phyloP scores from a whole-genome alignment of 2,797 vertebrate genomes.

The Sphenodon punctatus region DNA sequence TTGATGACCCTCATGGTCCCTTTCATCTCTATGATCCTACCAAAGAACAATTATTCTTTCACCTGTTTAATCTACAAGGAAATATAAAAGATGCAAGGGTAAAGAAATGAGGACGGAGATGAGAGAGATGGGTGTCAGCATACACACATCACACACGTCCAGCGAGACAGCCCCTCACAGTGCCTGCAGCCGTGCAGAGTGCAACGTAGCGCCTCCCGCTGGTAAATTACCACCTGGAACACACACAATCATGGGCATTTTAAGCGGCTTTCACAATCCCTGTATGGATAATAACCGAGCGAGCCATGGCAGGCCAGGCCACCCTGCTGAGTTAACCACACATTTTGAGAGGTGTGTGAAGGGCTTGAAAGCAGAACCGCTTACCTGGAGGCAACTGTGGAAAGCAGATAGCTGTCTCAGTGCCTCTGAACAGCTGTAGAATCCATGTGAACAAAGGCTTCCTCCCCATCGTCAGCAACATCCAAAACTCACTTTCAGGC shows the following conservation, averaged over 20 bases:
- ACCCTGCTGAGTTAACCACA: slow-evolving; percentile 46
- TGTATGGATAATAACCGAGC: slow-evolving; percentile 36
- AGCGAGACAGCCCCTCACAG: fast-evolving
- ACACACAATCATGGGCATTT: slow-evolving; percentile 34
- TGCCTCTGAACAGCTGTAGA: fast-evolving
- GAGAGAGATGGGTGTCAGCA: background rate
- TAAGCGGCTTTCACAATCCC: slow-evolving; percentile 1
- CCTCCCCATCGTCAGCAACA: fast-evolving
- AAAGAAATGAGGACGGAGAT: background rate
- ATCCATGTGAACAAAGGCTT: fast-evolving
- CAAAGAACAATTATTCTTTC: background rate
- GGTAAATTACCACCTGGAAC: slow-evolving; percentile 1
- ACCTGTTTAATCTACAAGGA: too few species aligned
- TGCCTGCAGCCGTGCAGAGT: background rate
- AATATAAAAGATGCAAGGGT: background rate
- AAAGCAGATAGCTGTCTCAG: fast-evolving
- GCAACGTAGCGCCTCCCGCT: background rate
- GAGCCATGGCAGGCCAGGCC: background rate
- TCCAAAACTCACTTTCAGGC: fast-evolving
- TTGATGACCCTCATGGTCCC: too few species aligned
- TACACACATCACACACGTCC: fast-evolving
- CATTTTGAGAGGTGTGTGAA: fast-evolving
- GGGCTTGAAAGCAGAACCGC: background rate
- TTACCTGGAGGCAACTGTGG: background rate
- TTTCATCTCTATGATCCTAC: background rate